Evolutionary conservation across 2,797 vertebrate species (phyloP).

Genomic region (Neosalanx taihuensis): DNA sequence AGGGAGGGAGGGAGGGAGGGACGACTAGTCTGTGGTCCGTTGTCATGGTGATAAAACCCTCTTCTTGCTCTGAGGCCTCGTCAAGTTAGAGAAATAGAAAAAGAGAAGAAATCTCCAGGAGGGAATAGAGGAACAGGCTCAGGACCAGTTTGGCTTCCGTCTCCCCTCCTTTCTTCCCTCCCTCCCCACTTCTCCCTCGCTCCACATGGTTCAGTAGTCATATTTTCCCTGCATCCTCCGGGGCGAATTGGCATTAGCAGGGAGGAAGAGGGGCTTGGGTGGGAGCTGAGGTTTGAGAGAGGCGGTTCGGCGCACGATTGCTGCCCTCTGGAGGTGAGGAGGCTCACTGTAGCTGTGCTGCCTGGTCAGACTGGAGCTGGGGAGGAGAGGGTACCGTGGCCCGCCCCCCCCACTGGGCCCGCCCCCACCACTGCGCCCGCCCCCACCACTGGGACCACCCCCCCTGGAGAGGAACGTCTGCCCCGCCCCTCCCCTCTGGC

Average conservation of each 20-base stretch:
- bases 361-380: constrained; percentile 67
- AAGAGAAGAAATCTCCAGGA: too few species aligned
- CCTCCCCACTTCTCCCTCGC: not conserved
- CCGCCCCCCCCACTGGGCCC: constrained; percentile 34
- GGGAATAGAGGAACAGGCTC: too few species aligned
- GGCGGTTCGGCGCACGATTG: constrained; percentile 68
- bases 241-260: constrained; percentile 55
- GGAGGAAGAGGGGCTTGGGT: constrained; percentile 68
- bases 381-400: not conserved
- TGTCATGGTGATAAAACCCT: too few species aligned
- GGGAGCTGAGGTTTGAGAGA: constrained; percentile 74
- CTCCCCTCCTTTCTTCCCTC: not conserved
- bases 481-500: constrained; percentile 50
- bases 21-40: not conserved
- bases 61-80: too few species aligned
- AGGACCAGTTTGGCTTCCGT: too few species aligned
- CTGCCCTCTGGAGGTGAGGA: constrained; percentile 54
- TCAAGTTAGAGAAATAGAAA: too few species aligned
- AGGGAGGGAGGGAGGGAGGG: not conserved
- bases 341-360: constrained; percentile 79
- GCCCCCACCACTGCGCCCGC: constrained; percentile 44
- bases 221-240: constrained; percentile 56
- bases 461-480: constrained; percentile 72
- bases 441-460: constrained; percentile 53
- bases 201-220: constrained; percentile 64